Conservation (phyloP, 2,888 invertebrate species). For the Pterostichus madidus region DNA sequence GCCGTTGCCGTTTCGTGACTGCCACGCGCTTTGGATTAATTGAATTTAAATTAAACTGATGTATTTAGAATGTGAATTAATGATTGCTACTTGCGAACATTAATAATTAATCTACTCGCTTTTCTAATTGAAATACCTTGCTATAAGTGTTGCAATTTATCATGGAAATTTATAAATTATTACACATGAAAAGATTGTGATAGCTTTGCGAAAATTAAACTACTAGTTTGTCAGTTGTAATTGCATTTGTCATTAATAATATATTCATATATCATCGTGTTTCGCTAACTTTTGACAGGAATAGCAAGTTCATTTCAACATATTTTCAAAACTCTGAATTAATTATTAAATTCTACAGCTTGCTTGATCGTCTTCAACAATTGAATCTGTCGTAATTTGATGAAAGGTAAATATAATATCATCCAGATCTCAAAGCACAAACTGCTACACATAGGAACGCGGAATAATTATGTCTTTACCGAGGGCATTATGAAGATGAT, state of each 20-base stretch:
- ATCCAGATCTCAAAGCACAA: too few relatives aligned
- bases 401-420: too few relatives aligned
- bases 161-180: slow-evolving; percentile 38
- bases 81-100: slow-evolving; percentile 38
- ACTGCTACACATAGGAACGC: too few relatives aligned
- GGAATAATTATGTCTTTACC: too few relatives aligned
- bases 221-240: neutral
- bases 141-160: slow-evolving; percentile 35
- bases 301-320: neutral
- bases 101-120: slow-evolving; percentile 45
- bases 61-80: slow-evolving; percentile 54
- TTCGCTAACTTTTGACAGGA: neutral
- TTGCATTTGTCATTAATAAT: slow-evolving; percentile 29
- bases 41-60: slow-evolving; percentile 50
- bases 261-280: slow-evolving; percentile 14
- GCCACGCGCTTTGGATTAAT: slow-evolving; percentile 18
- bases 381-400: too few relatives aligned
- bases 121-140: slow-evolving; percentile 48
- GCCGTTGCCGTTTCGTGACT: slow-evolving; percentile 23
- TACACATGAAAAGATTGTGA: slow-evolving; percentile 14
- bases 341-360: neutral
- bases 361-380: too few relatives aligned
- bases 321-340: neutral
- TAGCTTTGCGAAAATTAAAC: slow-evolving; percentile 9
- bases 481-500: too few relatives aligned